Percentiles rank a stretch among this genome's conserved stretches.
Evolutionary conservation across 2,113 vertebrate species (phyloP).

Genomic region (Pan paniscus): DNA sequence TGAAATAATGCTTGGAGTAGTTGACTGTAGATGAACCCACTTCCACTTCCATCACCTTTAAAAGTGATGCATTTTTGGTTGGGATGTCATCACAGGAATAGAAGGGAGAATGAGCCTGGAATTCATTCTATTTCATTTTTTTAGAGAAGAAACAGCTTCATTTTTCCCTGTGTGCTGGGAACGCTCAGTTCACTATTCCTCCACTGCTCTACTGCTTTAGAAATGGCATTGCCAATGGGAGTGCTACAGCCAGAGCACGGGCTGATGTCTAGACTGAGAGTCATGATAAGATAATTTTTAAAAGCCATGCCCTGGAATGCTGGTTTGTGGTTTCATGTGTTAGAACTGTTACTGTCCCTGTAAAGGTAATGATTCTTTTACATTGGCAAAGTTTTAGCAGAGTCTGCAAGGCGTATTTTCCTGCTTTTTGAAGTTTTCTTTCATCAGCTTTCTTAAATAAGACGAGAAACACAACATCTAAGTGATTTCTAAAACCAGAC

Average conservation of each 20-base stretch:
- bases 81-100: slow-evolving; percentile 42
- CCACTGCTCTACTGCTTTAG: neutral
- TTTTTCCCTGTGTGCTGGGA: neutral
- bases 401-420: slow-evolving; percentile 43
- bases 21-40: slow-evolving; percentile 31
- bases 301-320: slow-evolving; percentile 56
- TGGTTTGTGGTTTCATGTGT: slow-evolving; percentile 48
- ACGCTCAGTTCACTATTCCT: neutral
- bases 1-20: slow-evolving; percentile 47
- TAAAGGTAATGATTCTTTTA: slow-evolving; percentile 63
- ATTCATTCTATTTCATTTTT: neutral
- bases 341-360: slow-evolving; percentile 40
- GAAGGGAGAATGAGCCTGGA: neutral
- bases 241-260: neutral
- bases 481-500: slow-evolving; percentile 40
- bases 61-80: slow-evolving; percentile 47
- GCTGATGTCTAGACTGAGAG: neutral
- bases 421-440: slow-evolving; percentile 59
- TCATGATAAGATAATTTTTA: neutral
- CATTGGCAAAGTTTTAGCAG: slow-evolving; percentile 24
- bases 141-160: slow-evolving; percentile 10
- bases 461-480: neutral
- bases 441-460: neutral
- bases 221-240: neutral
- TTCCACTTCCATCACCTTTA: slow-evolving; percentile 62